phyloP scores from a whole-genome alignment of 2,113 vertebrate species.

The Cheilinus undulatus region DNA sequence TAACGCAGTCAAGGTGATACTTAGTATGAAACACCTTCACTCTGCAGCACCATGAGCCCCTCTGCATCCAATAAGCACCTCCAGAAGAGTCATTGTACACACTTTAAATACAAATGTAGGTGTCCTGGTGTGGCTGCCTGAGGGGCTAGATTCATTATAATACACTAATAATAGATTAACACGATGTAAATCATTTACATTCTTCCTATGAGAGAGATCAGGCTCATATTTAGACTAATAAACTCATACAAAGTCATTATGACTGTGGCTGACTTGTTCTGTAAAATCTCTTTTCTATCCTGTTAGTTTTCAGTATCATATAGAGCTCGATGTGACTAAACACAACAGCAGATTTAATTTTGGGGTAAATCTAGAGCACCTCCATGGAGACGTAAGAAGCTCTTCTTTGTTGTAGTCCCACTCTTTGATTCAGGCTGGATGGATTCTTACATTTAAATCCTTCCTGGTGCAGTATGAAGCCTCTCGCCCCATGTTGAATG shows the following conservation, averaged over 20 bases:
- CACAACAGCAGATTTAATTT: slow-evolving; percentile 11
- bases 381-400: slow-evolving; percentile 38
- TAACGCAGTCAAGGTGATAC: slow-evolving; percentile 4
- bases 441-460: slow-evolving; percentile 28
- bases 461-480: slow-evolving; percentile 39
- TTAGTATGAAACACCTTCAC: slow-evolving; percentile 27
- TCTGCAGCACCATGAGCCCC: slow-evolving; percentile 12
- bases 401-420: slow-evolving; percentile 37
- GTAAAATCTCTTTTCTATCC: no score
- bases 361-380: slow-evolving; percentile 43
- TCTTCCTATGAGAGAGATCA: background rate
- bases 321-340: slow-evolving; percentile 2
- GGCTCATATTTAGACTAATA: background rate
- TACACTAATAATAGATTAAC: background rate
- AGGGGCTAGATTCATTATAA: background rate
- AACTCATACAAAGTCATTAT: background rate
- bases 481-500: slow-evolving; percentile 47
- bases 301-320: background rate
- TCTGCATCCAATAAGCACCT: background rate
- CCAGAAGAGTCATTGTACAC: background rate
- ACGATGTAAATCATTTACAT: slow-evolving; percentile 14
- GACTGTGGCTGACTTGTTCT: no score
- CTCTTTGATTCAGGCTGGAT: slow-evolving; percentile 34
- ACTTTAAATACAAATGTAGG: background rate
- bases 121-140: background rate